phyloP scores from a whole-genome alignment of 2,113 vertebrate genomes.

The Thermophis baileyi region DNA sequence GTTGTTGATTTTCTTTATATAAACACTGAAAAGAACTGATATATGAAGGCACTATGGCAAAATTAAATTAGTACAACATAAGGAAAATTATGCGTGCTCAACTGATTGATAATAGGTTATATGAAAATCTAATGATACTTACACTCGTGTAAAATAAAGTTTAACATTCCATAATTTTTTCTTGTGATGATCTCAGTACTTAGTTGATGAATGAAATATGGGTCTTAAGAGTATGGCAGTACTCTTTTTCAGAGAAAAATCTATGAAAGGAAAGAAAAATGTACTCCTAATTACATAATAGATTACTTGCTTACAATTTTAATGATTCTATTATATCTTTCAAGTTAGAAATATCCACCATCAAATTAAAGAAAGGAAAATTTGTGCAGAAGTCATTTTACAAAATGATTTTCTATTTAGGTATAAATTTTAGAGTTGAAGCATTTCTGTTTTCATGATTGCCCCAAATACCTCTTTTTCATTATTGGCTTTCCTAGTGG shows the following conservation, averaged over 20 bases:
- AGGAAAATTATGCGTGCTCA: neutral
- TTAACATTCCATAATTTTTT: neutral
- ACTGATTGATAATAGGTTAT: neutral
- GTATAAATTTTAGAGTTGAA: neutral
- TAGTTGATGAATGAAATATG: slow-evolving; percentile 17
- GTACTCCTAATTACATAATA: slow-evolving; percentile 5
- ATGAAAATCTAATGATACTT: slow-evolving; percentile 6
- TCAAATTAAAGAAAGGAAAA: slow-evolving; percentile 6
- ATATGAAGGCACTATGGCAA: neutral
- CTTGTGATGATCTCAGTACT: neutral
- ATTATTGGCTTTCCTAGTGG: neutral
- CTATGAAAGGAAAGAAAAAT: neutral
- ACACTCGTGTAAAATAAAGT: neutral
- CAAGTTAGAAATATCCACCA: slow-evolving; percentile 34
- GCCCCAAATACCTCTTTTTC: neutral
- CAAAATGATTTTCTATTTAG: slow-evolving; percentile 11
- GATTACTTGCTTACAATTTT: slow-evolving; percentile 41
- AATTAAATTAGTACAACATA: neutral
- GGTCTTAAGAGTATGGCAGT: neutral
- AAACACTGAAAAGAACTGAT: neutral
- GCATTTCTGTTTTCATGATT: neutral
- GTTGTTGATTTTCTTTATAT: neutral
- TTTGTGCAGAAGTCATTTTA: neutral
- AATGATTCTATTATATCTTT: slow-evolving; percentile 45
- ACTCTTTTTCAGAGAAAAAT: slow-evolving; percentile 9